These are phyloP conservation scores for Kryptopterus vitreolus DNA, from an alignment of 2,797 vertebrate species.

Conservation along the genomic window DNA sequence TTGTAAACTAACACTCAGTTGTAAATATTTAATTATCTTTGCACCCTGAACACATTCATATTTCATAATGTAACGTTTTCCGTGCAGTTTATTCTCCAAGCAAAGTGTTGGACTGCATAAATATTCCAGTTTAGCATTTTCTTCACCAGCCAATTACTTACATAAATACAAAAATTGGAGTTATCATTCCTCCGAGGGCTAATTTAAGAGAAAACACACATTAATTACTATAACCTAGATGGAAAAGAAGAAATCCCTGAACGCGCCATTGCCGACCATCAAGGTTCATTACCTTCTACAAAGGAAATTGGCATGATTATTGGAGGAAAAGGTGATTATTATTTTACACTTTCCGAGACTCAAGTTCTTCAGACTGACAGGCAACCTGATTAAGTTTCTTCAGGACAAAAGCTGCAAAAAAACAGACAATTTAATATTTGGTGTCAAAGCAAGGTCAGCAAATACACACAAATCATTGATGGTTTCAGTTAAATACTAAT, in stretches of 20 bases:
- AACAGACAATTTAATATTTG: slow-evolving; percentile 29
- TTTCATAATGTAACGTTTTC: slow-evolving; percentile 77
- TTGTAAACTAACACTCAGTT: slow-evolving; percentile 77
- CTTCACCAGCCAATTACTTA: slow-evolving; percentile 80
- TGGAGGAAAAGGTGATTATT: slow-evolving; percentile 68
- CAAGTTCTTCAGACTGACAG: slow-evolving; percentile 67
- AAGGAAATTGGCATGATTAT: slow-evolving; percentile 74
- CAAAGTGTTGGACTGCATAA: slow-evolving; percentile 82
- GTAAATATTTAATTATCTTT: slow-evolving; percentile 84
- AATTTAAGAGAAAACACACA: slow-evolving; percentile 78
- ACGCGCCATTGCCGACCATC: slow-evolving; percentile 73
- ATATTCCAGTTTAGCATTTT: slow-evolving; percentile 83
- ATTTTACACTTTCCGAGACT: slow-evolving; percentile 62
- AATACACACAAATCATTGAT: slow-evolving; percentile 35
- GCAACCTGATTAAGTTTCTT: slow-evolving; percentile 61
- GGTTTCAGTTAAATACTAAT: slow-evolving; percentile 28
- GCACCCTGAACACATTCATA: slow-evolving; percentile 82
- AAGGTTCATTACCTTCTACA: slow-evolving; percentile 73
- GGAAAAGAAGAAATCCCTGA: slow-evolving; percentile 75
- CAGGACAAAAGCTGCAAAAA: slow-evolving; percentile 47
- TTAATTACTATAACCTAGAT: slow-evolving; percentile 81
- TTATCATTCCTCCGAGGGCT: slow-evolving; percentile 80
- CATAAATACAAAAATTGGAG: slow-evolving; percentile 83
- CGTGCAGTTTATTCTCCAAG: slow-evolving; percentile 81
- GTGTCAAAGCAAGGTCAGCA: slow-evolving; percentile 37